Conservation (phyloP, 2,797 vertebrate genomes). For the Arvicola amphibius region DNA sequence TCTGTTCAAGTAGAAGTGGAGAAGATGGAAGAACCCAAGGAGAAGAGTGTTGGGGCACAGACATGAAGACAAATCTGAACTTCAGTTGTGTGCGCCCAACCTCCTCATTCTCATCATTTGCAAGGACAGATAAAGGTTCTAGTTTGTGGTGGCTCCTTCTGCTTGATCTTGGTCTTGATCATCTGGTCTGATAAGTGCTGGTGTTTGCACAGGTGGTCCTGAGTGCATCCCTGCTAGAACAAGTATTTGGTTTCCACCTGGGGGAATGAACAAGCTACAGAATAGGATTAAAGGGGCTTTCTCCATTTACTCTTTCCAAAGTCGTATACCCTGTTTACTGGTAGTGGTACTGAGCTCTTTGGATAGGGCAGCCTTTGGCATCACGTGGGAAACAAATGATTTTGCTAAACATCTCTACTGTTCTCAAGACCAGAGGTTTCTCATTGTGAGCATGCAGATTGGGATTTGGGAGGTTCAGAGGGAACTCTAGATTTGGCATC, state of each 20-base stretch:
- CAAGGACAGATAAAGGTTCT: background rate
- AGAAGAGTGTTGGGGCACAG: background rate
- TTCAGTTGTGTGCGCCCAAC: background rate
- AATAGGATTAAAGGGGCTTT: background rate
- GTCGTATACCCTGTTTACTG: background rate
- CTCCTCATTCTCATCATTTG: background rate
- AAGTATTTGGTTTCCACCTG: background rate
- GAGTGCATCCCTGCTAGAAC: background rate
- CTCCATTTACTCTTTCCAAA: background rate
- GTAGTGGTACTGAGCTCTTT: background rate
- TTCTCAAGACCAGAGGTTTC: conserved; percentile 9
- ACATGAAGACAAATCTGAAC: background rate
- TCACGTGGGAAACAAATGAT: background rate
- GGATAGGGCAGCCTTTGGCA: background rate
- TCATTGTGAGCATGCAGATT: background rate
- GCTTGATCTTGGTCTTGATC: background rate
- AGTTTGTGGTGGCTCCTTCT: background rate
- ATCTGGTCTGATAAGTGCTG: background rate
- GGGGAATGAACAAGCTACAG: background rate
- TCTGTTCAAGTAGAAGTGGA: background rate
- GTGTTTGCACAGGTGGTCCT: background rate
- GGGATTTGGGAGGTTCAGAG: background rate
- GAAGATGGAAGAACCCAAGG: background rate
- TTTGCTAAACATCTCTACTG: background rate
- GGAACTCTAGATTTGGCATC: background rate